A percentile compares a stretch with the other conserved stretches of the same genome.
These are phyloP conservation scores for Carassius gibelio DNA, from an alignment of 2,113 vertebrate species.

Conservation along the genomic window DNA sequence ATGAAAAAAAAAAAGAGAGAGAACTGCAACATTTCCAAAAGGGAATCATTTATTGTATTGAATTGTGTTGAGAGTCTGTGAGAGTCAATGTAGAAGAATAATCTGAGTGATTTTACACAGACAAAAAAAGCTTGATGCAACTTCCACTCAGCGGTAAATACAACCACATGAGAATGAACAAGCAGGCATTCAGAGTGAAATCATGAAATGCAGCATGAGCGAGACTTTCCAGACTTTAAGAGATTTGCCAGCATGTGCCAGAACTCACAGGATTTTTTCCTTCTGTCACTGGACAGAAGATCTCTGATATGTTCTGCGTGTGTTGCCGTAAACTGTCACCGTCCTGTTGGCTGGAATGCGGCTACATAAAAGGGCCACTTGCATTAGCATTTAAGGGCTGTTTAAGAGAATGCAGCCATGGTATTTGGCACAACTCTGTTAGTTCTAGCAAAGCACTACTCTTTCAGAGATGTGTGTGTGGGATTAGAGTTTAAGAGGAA, in stretches of 20 bases:
- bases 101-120: neutral
- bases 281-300: constrained; percentile 1
- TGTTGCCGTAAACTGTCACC: neutral
- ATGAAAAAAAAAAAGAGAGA: neutral
- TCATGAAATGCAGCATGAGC: constrained; percentile 6
- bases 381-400: constrained; percentile 55
- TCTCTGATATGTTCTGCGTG: constrained; percentile 14
- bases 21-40: constrained; percentile 1
- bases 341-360: constrained; percentile 19
- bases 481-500: constrained; percentile 40
- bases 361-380: constrained; percentile 49
- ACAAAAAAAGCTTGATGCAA: constrained; percentile 18
- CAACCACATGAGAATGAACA: constrained; percentile 38
- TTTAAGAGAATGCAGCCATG: constrained; percentile 64
- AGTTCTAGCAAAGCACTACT: constrained; percentile 67
- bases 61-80: neutral
- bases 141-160: constrained; percentile 29
- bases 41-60: constrained; percentile 30
- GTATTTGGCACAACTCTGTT: constrained; percentile 66
- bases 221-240: constrained; percentile 18
- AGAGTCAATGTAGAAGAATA: neutral
- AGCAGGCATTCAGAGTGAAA: constrained; percentile 19
- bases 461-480: constrained; percentile 23
- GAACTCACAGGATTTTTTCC: neutral
- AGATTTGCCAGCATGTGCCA: constrained; percentile 14